Evolutionary conservation across 2,888 invertebrate species (phyloP), one percentile per base, ranked within the genome.

Genomic region (Pseudolycoriella hygida): DNA sequence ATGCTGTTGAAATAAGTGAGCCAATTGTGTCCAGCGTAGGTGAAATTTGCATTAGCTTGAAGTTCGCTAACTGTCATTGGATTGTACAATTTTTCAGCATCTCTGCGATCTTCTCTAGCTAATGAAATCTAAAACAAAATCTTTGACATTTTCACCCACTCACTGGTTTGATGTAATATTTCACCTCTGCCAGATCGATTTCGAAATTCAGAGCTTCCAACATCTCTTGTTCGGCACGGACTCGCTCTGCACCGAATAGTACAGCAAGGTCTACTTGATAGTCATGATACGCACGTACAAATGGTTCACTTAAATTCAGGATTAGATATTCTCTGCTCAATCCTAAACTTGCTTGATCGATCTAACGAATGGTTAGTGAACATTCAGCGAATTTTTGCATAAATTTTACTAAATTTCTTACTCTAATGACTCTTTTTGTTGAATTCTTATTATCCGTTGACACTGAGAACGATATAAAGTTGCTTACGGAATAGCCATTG

Each of bases 41-140:
- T 8, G 8, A 25, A 25, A 25, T 8, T 25, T 6, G 25, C 25
- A 25, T 25, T 77, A 42, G 67, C 55, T 55, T 80, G 74, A 40
- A 90, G 62, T 53, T 87, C 72, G 2, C 62, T 60, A 14, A 90
- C 67, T 0, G 80, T 80, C 80, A 85, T 86, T 8, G 85, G 84
- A 55, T 90, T 88, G 68, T 90, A 89, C 15, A 88, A 68, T 49
- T 77, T 76, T 2, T 82, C 80, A 12, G 83, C 83, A 59, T 90
- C 86, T 50, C 89, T 72, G 31, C 88, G 72, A 62, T 89, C 81
- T 58, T 89, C 89, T 52, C 78, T 72, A 2, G 86, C 84, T 55
- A 81, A 63, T 12, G 82, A 82, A 55, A 79, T 80, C 81, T 83
- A 60, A n/a, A 61, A 53, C 37, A 20, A 25, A 25, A 6, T 25